These are phyloP conservation scores for Ceratotherium simum DNA, from an alignment of 2,113 vertebrate genomes.

Conservation along the genomic window DNA sequence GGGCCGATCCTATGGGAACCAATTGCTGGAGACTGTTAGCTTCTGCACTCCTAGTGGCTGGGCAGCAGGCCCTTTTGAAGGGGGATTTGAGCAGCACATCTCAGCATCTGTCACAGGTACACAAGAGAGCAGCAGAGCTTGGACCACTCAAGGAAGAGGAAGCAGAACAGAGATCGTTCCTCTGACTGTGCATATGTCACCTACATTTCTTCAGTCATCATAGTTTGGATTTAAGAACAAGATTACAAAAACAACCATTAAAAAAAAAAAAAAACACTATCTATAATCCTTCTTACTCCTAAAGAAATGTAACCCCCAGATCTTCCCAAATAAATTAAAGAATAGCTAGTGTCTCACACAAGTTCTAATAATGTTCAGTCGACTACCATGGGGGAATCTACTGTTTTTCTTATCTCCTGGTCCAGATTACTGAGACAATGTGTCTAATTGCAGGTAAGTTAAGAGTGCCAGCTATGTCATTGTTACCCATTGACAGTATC, in stretches of 20 bases:
- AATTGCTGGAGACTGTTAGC: not conserved
- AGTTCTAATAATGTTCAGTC: not conserved
- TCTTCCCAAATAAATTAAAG: not conserved
- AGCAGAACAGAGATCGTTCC: not conserved
- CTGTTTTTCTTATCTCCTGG: not conserved
- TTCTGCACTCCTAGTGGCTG: not conserved
- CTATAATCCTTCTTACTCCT: not conserved
- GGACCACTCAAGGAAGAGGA: not conserved
- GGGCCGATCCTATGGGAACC: not conserved
- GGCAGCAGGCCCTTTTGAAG: not conserved
- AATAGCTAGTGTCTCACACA: not conserved
- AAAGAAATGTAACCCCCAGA: not conserved
- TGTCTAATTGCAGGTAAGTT: not conserved
- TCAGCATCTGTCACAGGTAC: not conserved
- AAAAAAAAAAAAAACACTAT: not conserved
- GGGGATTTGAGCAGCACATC: not conserved
- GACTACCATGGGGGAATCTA: not conserved
- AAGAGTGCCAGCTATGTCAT: not conserved
- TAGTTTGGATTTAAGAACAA: constrained; percentile 5
- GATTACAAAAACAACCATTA: not conserved
- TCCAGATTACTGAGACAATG: not conserved
- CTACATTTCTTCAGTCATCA: not conserved
- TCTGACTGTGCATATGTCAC: not conserved
- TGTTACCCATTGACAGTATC: not conserved
- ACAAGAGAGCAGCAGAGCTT: not conserved